Conservation (phyloP, 1,140 invertebrate species). For the Neotoxoptera formosana region DNA sequence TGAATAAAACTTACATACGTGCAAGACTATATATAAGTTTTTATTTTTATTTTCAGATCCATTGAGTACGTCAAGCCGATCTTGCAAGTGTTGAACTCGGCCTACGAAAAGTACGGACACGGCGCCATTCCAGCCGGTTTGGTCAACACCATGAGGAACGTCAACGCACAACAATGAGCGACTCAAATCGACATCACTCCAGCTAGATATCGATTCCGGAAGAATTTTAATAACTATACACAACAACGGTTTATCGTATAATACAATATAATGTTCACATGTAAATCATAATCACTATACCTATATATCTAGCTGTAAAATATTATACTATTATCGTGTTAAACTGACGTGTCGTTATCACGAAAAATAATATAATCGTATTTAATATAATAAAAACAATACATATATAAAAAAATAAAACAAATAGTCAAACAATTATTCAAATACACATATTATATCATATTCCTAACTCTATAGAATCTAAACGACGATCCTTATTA, state of each 20-base stretch:
- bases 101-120: constrained; percentile 61
- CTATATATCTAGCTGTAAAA: neutral
- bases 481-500: neutral
- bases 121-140: neutral
- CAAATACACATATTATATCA: neutral
- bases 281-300: neutral
- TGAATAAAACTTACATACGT: too few relatives aligned
- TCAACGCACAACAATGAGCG: neutral
- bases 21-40: neutral
- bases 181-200: neutral
- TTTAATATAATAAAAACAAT: neutral
- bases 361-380: constrained; percentile 7
- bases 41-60: constrained; percentile 59
- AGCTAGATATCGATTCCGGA: too few relatives aligned
- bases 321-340: neutral
- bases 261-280: neutral
- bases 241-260: neutral
- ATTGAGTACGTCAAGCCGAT: constrained; percentile 61
- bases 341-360: neutral
- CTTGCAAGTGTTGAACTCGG: constrained; percentile 59
- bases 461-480: neutral
- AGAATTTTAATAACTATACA: neutral
- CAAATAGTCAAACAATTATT: constrained; percentile 37
- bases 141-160: constrained; percentile 24
- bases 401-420: constrained; percentile 37